phyloP scores from a whole-genome alignment of 2,888 invertebrate species.

The Lasioglossum pauxillum region DNA sequence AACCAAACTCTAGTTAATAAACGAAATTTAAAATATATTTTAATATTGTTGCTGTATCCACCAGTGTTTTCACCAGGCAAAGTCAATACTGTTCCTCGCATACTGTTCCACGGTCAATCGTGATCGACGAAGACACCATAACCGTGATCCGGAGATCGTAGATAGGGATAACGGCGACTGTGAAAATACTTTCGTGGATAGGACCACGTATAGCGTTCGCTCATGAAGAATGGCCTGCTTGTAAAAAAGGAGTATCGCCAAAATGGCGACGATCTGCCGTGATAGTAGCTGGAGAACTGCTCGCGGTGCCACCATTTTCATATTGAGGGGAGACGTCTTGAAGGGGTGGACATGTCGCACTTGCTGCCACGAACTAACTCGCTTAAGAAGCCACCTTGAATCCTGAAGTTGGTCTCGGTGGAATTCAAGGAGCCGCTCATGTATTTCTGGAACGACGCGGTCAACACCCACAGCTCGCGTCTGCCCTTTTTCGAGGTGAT shows the following conservation, averaged over 20 bases:
- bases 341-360: constrained; percentile 81
- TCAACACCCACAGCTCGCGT: constrained; percentile 79
- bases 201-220: not conserved
- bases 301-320: constrained; percentile 76
- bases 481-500: constrained; percentile 57
- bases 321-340: not conserved
- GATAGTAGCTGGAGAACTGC: constrained; percentile 40
- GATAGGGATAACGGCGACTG: not conserved
- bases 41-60: not conserved
- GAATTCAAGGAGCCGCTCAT: constrained; percentile 79
- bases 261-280: not conserved
- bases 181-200: not conserved
- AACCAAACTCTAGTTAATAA: not conserved
- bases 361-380: constrained; percentile 86
- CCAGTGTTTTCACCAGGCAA: not conserved
- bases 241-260: not conserved
- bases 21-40: not conserved
- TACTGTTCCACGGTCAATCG: not conserved
- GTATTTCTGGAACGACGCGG: constrained; percentile 78
- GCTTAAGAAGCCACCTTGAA: constrained; percentile 88
- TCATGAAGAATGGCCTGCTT: not conserved
- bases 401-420: constrained; percentile 89
- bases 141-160: not conserved
- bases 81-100: not conserved
- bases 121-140: not conserved